These are phyloP conservation scores for Aix galericulata DNA, from an alignment of 2,113 vertebrate genomes.

Conservation along the genomic window DNA sequence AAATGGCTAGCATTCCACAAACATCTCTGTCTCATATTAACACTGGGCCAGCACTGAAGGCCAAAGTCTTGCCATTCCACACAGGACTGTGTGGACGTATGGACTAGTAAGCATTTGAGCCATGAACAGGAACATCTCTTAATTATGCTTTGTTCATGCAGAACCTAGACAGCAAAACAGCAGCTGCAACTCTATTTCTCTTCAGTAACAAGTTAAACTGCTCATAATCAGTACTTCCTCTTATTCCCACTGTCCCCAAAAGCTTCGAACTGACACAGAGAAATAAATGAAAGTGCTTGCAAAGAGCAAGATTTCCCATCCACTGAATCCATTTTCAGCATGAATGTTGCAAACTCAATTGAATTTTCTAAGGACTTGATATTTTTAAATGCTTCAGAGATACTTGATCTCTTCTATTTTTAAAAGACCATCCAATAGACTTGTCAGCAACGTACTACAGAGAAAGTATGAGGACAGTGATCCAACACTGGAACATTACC, in stretches of 20 bases:
- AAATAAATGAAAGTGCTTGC: not conserved
- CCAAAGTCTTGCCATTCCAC: not conserved
- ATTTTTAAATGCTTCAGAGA: not conserved
- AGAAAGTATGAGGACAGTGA: not conserved
- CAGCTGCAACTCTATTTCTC: not conserved
- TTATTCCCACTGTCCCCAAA: not conserved
- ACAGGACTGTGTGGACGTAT: not conserved
- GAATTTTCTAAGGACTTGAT: not conserved
- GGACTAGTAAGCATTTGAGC: not conserved
- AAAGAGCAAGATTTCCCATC: not conserved
- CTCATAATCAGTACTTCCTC: not conserved
- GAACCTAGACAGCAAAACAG: not conserved
- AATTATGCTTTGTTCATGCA: conserved; percentile 1
- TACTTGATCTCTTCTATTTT: not conserved
- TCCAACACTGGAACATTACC: not conserved
- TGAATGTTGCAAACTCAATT: not conserved
- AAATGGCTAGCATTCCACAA: not conserved
- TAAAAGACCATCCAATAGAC: not conserved
- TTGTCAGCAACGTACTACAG: not conserved
- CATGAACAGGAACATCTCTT: not conserved
- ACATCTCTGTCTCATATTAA: not conserved
- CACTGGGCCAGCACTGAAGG: not conserved
- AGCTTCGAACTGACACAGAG: not conserved
- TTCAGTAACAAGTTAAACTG: not conserved
- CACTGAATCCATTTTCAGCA: not conserved